Evolutionary conservation across 2,888 invertebrate species (phyloP).

Genomic region (Hypomecis atomaria): DNA sequence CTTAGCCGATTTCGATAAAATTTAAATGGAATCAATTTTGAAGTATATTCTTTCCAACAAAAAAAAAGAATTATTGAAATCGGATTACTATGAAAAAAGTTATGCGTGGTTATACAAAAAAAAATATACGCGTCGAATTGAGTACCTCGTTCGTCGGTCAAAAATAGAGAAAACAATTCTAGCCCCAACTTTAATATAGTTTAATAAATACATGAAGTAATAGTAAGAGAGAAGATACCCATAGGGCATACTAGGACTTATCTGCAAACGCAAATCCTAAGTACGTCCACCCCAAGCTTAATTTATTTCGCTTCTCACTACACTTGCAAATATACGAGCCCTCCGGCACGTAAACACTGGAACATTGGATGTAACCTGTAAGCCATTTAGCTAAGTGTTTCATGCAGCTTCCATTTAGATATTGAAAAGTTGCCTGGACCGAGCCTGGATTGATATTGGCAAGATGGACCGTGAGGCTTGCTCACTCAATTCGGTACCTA

Average conservation of each 20-base stretch:
- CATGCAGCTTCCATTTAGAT: conserved; percentile 71
- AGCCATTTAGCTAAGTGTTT: conserved; percentile 74
- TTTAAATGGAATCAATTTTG: too few relatives aligned
- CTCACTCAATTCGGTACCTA: background rate
- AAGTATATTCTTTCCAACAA: too few relatives aligned
- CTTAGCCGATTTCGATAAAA: too few relatives aligned
- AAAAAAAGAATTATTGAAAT: too few relatives aligned
- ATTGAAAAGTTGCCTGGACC: conserved; percentile 67
- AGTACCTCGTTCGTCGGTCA: too few relatives aligned
- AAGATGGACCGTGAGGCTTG: conserved; percentile 11
- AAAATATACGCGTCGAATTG: too few relatives aligned
- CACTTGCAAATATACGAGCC: conserved; percentile 38
- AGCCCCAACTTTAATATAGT: too few relatives aligned
- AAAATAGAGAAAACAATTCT: too few relatives aligned
- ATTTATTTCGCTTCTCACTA: conserved; percentile 37
- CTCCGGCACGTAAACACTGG: conserved; percentile 53
- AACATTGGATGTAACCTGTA: conserved; percentile 53
- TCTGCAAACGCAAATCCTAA: conserved; percentile 2
- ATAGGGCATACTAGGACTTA: background rate
- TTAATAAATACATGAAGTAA: background rate
- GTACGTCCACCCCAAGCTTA: conserved; percentile 31
- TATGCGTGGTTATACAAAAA: too few relatives aligned
- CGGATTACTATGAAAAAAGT: too few relatives aligned
- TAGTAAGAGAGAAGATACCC: background rate
- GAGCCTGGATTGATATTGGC: conserved; percentile 47